Evolutionary conservation across 2,797 vertebrate genomes (phyloP).

Genomic region (Salarias fasciatus): DNA sequence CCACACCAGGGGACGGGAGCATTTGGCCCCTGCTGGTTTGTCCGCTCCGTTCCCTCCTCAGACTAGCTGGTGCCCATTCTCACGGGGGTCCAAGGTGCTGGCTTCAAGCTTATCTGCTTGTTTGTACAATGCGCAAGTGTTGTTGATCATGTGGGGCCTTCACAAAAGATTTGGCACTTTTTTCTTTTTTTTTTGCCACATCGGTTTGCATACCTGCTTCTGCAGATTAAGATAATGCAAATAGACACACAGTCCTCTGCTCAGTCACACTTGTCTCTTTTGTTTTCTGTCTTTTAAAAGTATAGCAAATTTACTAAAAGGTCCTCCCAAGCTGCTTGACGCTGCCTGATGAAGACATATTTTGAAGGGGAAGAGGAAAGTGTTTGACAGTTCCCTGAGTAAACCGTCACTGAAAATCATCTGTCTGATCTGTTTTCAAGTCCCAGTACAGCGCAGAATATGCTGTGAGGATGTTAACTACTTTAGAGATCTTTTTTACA

Average conservation of each 20-base stretch:
- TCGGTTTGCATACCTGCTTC: constrained; percentile 30
- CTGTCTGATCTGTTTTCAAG: no score
- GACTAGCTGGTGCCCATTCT: constrained; percentile 76
- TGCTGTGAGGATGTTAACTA: no score
- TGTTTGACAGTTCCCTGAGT: no score
- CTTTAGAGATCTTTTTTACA: no score
- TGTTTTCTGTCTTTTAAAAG: not conserved
- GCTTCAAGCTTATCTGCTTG: constrained; percentile 58
- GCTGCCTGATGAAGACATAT: no score
- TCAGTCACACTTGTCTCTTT: not conserved
- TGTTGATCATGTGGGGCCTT: not conserved
- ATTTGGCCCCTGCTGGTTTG: constrained; percentile 76
- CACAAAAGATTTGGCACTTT: constrained; percentile 11
- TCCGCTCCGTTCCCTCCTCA: constrained; percentile 54
- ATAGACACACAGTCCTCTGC: constrained; percentile 7
- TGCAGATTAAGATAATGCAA: constrained; percentile 12
- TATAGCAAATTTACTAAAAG: no score
- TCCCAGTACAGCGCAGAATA: no score
- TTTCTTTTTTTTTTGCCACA: constrained; percentile 2
- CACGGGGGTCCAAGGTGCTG: constrained; percentile 65
- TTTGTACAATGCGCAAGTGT: constrained; percentile 31
- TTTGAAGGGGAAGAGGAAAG: no score
- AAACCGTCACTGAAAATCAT: no score
- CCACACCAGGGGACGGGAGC: constrained; percentile 65
- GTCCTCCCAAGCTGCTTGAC: no score